Base-by-base conservation (phyloP, 1,140 invertebrate genomes). In the Elymnias hypermnestra region DNA sequence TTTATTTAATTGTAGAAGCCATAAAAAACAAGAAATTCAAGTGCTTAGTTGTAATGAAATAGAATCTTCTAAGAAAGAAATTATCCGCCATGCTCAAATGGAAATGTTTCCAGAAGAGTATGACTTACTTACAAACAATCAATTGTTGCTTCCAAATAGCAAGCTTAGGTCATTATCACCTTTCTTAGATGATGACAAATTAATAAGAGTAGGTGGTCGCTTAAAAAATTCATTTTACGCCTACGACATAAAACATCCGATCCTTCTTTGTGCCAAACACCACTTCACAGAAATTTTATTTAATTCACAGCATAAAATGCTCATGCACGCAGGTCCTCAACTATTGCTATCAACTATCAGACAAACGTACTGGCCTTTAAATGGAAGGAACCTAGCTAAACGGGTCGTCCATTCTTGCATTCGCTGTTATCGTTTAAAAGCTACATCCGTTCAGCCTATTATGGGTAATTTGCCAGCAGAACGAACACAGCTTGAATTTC, bases 201-300 rank as follows among this genome's bases (percentile, higher is more conserved):
- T 62, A 0, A 45, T 63, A 2, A 17, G 52, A 25, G 50, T 63
- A 18, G 60, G 60, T 14, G 49, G 60, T 2, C 36, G 56, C 15
- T 49, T 63, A 12, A 29, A 47, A 18, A 63, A 63, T 37, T 53
- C 56, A 8, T 10, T 7, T 19, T 63, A 63, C 10, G 13, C 18
- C 1, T 63, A 48, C 25, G 19, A 57, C 21, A 37, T 23, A 2
- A 63, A 63, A 42, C 47, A 58, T 40, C 43, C 56, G 0, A 47
- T 58, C 8, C 13, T 58, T 3, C 19, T 53, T 28, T 47, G 46
- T 15, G 37, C 41, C 15, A 50, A 44, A 19, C 57, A 61, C 28
- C 33, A 50, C 26, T 2, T 57, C 7, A 38, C 41, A 33, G 25
- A 26, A 33, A 29, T 60, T 9, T 15, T 56, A 22, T 44, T 49